Evolutionary conservation across 2,797 vertebrate genomes (phyloP), one percentile per base, ranked within the genome.

Genomic region (Chloroceryle inda): DNA sequence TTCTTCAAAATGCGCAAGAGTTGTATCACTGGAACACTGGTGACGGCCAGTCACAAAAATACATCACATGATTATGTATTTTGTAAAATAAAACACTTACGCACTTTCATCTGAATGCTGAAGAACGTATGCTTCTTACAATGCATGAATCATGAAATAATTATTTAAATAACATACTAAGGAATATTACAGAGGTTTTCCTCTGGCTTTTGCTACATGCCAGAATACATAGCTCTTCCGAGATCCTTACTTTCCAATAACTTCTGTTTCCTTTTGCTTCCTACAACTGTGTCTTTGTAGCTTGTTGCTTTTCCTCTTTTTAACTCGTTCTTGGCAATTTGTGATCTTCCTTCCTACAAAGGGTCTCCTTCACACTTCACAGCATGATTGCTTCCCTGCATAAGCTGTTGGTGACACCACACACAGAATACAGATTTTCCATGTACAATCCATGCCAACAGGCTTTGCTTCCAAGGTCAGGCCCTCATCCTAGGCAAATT

Each of bases 1-100:
- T 93, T 78, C 74, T 85, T 88, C 47, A 85, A 82, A 97, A 75
- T 63, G 67, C 50, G 10, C 78, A 78, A 49, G 67, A 94, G 68
- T 83, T 95, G 50, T 24, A 73, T 95, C 88, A 76, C 56, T 90
- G 73, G 59, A 95, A 92, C 85, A 81, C 22, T 11, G 40, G 17
- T 79, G 72, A 95, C 38, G 6, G 24, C 62, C 49, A 49, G 45
- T 87, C 80, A 86, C 73, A 84, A 52, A 83, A 88, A 35, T 40
- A 2, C 11, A 66, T 87, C 82, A 69, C 50, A 10, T 81, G 53
- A 38, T 83, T 44, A 9, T 44, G 64, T 38, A 8, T 62, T 64
- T 75, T 50, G 4, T 58, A 23, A 47, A 72, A 50, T 49, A 76
- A 79, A 91, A 49, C 42, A 6, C 22, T 59, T 59, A 13, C 8